Conservation (phyloP, 2,797 vertebrate species). For the Carcharodon carcharias region DNA sequence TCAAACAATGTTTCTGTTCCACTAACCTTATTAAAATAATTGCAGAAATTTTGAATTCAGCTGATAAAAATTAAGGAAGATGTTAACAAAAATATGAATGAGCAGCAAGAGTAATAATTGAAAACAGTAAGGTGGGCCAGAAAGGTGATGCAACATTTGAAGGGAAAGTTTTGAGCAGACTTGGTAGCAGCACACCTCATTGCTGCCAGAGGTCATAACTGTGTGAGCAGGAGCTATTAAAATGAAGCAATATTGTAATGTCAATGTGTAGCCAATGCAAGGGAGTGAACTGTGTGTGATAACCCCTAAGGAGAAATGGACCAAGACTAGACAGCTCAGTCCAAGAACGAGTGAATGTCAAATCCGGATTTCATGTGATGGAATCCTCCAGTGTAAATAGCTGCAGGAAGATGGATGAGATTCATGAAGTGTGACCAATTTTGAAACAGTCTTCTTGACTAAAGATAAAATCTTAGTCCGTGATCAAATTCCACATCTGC, state of each 20-base stretch:
- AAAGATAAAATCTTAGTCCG: neutral
- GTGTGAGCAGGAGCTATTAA: neutral
- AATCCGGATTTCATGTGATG: neutral
- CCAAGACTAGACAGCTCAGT: neutral
- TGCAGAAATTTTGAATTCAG: neutral
- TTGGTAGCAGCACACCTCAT: neutral
- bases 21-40: neutral
- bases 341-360: neutral
- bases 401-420: neutral
- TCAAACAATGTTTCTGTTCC: neutral
- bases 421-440: conserved; percentile 7
- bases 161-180: neutral
- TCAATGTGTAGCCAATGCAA: neutral
- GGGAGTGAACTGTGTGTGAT: neutral
- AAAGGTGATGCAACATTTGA: neutral
- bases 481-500: neutral
- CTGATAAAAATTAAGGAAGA: neutral
- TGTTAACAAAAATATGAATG: neutral
- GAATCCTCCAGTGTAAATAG: neutral
- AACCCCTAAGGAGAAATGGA: conserved; percentile 3
- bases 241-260: conserved; percentile 13
- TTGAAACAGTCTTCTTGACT: neutral
- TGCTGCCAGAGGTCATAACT: neutral
- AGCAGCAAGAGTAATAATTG: neutral
- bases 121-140: neutral